Base-by-base conservation (phyloP, 2,113 vertebrate genomes). In the Myrmecobius fasciatus region DNA sequence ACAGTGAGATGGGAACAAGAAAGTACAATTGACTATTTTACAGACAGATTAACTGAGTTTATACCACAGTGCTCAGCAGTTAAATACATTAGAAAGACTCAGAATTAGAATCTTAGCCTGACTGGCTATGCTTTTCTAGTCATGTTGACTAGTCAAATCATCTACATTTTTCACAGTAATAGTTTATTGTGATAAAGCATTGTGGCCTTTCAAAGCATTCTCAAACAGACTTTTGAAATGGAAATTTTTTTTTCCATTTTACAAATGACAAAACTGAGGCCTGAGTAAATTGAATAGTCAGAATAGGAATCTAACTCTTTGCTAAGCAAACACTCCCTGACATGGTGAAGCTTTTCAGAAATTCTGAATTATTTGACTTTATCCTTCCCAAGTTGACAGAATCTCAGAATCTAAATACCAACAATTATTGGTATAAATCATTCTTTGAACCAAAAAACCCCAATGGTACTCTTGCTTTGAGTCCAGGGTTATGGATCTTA, bases 21-120 rank as follows among this genome's bases (percentile, higher is more conserved):
- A 47, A 56, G 22, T 17, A 54, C 51, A 47, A 25, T 12, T 93
- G 36, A 43, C 88, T 94, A 1, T 89, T 96, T 52, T 46, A 28
- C 9, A 52, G 95, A 83, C 53, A 47, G 88, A 52, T 92, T 97
- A 91, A 94, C 1, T 4, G 31, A 95, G 54, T 10, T 53, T 75
- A n/a, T 20, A 14, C 20, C 9, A 7, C 4, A 20, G 20, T 90
- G 60, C 46, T 91, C 17, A 43, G 92, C 53, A 26, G 88, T 0
- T 8, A 31, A 7, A 47, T 60, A 52, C 48, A 25, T 52, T 25
- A 4, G 31, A 36, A 92, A 75, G 67, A 75, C 28, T 60, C 36
- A 43, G 17, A 83, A 83, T 83, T 83, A n/a, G 22, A 83, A 83
- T 83, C 67, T 43, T 83, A 83, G n/a, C n/a, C 36, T 43, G 67